phyloP scores from a whole-genome alignment of 2,888 invertebrate genomes.

The Thera britannica region DNA sequence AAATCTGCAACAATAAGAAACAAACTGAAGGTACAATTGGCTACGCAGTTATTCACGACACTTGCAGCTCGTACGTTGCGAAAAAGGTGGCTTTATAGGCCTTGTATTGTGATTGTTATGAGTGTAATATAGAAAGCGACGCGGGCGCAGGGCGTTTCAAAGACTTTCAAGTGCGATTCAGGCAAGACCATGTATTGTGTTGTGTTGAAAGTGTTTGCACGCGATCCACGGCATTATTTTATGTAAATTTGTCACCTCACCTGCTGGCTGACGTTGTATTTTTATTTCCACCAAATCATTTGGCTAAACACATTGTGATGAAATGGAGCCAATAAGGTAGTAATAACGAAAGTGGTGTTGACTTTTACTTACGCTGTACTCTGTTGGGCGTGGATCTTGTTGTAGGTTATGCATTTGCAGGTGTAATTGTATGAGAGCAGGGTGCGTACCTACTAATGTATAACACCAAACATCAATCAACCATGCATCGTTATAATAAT shows the following conservation, averaged over 20 bases:
- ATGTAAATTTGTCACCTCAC: too few species aligned
- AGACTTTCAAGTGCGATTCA: background rate
- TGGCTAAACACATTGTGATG: too few species aligned
- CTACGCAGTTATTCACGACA: slow-evolving; percentile 6
- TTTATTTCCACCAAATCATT: too few species aligned
- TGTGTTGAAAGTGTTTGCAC: slow-evolving; percentile 1
- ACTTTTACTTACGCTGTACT: too few species aligned
- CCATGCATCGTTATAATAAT: too few species aligned
- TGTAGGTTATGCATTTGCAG: too few species aligned
- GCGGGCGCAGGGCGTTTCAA: slow-evolving; percentile 7
- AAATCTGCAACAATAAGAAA: slow-evolving; percentile 85
- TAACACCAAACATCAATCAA: too few species aligned
- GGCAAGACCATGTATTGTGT: background rate
- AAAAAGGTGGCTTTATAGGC: slow-evolving; percentile 5
- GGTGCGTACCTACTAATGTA: too few species aligned
- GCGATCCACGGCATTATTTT: background rate
- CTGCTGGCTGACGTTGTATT: background rate
- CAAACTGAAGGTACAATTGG: slow-evolving; percentile 6
- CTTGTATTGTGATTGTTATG: slow-evolving; percentile 4
- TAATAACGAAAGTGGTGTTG: too few species aligned
- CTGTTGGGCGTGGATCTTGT: too few species aligned
- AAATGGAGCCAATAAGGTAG: too few species aligned
- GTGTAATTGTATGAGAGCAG: too few species aligned
- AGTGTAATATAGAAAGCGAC: slow-evolving; percentile 17
- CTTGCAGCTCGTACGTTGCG: slow-evolving; percentile 13